Percentiles rank a stretch among this genome's conserved stretches.
These are phyloP conservation scores for Volucella bombylans DNA, from an alignment of 2,888 invertebrate genomes.

Conservation along the genomic window DNA sequence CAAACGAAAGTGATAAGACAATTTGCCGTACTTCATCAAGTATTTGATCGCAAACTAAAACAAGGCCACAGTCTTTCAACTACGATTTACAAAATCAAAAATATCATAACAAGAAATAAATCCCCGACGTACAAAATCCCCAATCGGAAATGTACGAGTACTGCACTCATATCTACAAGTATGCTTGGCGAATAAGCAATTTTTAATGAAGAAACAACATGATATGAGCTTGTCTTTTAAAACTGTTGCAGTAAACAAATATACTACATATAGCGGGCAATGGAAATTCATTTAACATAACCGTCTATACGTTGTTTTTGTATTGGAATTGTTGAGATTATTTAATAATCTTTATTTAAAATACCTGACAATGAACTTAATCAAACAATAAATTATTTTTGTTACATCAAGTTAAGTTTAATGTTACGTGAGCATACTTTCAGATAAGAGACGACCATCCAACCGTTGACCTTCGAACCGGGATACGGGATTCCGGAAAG, in stretches of 20 bases:
- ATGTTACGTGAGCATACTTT: not conserved
- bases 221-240: no score
- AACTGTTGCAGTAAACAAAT: no score
- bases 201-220: no score
- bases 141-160: not conserved
- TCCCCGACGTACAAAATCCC: not conserved
- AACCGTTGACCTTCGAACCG: constrained; percentile 15
- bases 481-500: not conserved
- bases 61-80: not conserved
- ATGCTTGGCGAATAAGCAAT: no score
- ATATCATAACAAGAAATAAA: not conserved
- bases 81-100: not conserved
- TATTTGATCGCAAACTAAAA: not conserved
- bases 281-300: no score
- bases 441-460: not conserved
- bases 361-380: not conserved
- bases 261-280: no score
- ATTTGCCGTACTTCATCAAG: not conserved
- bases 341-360: not conserved
- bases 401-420: constrained; percentile 1
- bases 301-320: no score
- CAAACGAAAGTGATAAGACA: not conserved
- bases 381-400: not conserved
- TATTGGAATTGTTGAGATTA: not conserved
- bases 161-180: not conserved